Evolutionary conservation across 2,113 vertebrate genomes (phyloP), one percentile per base, ranked within the genome.

Genomic region (Hydrolagus affinis): DNA sequence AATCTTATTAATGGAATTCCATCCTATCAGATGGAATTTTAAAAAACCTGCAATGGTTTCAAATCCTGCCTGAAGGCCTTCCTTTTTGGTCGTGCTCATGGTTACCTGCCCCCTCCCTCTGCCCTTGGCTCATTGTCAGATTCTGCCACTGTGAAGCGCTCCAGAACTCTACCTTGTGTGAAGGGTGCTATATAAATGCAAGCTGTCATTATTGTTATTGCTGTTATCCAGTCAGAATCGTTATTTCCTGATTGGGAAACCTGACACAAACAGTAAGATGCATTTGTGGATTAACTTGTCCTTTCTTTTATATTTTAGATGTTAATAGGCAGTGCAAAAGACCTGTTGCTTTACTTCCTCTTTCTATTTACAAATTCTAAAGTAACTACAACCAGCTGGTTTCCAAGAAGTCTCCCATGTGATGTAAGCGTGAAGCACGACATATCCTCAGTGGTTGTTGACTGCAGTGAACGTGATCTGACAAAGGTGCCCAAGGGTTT

Each of bases 401-500:
- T 94, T 90, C 96, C 95, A 21, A 99, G 96, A 94, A 96, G 92
- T 69, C 91, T 99, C 85, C 95, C 95, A 1, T 99, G 97, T 88
- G 92, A 97, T 12, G 96, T 99, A 2, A 88, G 17, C 0, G 8
- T 87, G 85, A 9, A 76, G 56, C 56, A 0, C n/a, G 85, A 90
- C 0, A 85, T 57, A 17, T 85, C 7, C 4, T 85, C 90, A 77
- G 94, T 99, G 86, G 88, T 80, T 0, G 97, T 98, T 85, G 95
- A 99, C 89, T 99, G 97, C 89, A 96, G 93, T 0, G 90, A 95
- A n/a, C 93, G 93, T 60, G 89, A 83, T 23, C 93, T 99, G 85
- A 92, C 15, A 0, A 80, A 90, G 17, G 86, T 99, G 12, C 97
- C 97, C 2, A 57, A 0, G 8, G 94, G 93, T 71, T 97, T 98